phyloP scores from a whole-genome alignment of 2,113 vertebrate genomes.

The Oreochromis tanganicae region DNA sequence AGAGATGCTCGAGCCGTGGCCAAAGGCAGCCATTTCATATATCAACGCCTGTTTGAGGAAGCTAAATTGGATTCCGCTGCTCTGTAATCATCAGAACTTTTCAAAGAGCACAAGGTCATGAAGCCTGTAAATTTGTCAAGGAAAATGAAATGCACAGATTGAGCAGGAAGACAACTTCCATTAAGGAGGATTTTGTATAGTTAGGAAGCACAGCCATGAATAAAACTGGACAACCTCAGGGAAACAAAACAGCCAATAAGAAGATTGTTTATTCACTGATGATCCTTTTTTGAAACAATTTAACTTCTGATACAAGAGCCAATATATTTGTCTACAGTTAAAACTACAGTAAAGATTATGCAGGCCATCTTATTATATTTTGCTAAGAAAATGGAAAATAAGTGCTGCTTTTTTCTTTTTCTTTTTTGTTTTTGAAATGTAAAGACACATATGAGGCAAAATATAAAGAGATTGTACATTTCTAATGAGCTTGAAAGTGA shows the following conservation, averaged over 20 bases:
- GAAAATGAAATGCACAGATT: constrained; percentile 12
- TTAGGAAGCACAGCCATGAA: neutral
- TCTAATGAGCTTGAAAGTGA: neutral
- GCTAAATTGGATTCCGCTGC: constrained; percentile 16
- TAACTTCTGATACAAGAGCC: neutral
- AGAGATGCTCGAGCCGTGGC: neutral
- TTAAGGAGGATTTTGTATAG: neutral
- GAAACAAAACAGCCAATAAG: neutral
- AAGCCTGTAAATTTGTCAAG: constrained; percentile 1
- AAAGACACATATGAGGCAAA: neutral
- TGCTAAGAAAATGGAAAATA: neutral
- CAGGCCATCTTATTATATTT: neutral
- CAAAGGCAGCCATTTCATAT: constrained; percentile 2
- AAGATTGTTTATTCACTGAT: neutral
- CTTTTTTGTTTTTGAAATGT: neutral
- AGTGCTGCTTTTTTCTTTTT: neutral
- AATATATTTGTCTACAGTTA: neutral
- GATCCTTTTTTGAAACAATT: neutral
- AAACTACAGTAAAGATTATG: neutral
- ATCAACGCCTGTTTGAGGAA: neutral
- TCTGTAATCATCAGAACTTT: neutral
- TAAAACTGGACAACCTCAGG: neutral
- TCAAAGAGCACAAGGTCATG: constrained; percentile 6
- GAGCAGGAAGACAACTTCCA: neutral
- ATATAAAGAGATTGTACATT: neutral